These are phyloP conservation scores for Trichogramma dendrolimi DNA, from an alignment of 2,888 invertebrate species.

Conservation along the genomic window DNA sequence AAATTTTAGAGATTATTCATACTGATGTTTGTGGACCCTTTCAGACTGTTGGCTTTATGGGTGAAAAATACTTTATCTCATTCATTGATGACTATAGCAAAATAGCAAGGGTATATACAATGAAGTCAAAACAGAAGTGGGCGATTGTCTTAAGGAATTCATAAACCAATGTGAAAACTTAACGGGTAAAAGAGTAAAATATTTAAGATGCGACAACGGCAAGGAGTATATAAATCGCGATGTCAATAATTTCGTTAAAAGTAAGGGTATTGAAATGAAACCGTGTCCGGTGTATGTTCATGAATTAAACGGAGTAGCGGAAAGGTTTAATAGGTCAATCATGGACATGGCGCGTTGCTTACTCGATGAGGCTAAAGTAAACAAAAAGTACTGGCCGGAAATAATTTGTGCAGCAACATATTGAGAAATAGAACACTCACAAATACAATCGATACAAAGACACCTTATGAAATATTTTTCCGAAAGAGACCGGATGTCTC, in stretches of 20 bases:
- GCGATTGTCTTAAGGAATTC: not conserved
- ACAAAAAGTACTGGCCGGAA: conserved; percentile 14
- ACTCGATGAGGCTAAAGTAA: conserved; percentile 17
- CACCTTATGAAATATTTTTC: conserved; percentile 23
- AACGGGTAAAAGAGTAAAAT: conserved; percentile 4
- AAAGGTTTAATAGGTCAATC: conserved; percentile 13
- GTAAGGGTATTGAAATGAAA: conserved; percentile 24
- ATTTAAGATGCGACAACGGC: conserved; percentile 12
- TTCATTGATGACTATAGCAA: conserved; percentile 35
- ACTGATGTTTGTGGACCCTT: conserved; percentile 28
- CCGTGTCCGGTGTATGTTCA: conserved; percentile 11
- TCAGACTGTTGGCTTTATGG: conserved; percentile 25
- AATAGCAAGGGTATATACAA: conserved; percentile 29
- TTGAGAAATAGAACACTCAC: conserved; percentile 19
- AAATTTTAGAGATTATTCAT: conserved; percentile 28
- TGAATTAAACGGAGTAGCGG: conserved; percentile 23
- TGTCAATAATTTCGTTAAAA: conserved; percentile 1
- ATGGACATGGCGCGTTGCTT: conserved; percentile 23
- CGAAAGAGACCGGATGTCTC: conserved; percentile 18
- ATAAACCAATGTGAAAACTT: not conserved
- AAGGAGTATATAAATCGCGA: conserved; percentile 6
- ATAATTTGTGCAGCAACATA: conserved; percentile 12
- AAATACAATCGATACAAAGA: conserved; percentile 20
- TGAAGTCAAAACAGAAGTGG: conserved; percentile 21
- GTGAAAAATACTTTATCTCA: conserved; percentile 32